Base-by-base conservation (phyloP, 2,797 vertebrate species). In the Spatula clypeata region DNA sequence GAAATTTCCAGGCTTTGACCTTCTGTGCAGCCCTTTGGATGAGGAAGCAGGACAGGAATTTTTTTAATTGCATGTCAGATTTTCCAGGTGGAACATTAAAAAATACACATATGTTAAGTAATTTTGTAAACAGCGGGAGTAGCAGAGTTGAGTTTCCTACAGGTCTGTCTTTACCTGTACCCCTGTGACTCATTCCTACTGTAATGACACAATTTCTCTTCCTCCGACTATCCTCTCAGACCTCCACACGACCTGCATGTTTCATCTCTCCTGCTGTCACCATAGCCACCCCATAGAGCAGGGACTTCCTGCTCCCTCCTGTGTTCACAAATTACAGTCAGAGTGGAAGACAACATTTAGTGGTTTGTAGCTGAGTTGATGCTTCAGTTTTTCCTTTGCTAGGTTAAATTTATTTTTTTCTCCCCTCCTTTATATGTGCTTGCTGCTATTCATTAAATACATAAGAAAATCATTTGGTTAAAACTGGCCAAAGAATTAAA, bases 181-280 rank as follows among this genome's bases (percentile, higher is more conserved):
- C 6, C 20, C 32, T 29, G 10, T 0, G 0, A 61, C 60, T 57
- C 1, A 0, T 86, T 82, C 18, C 31, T 17, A 9, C 26, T 55
- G 32, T 47, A 54, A 42, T 40, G 53, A 65, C 19, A 18, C 51
- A 51, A 47, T 36, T 61, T 51, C n/a, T 77, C 29, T 34, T 60
- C 24, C 17, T 34, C 21, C 10, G 8, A 34, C 23, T 38, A 18
- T 18, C 5, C 11, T 21, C 36, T 45, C n/a, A 36, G 60, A 45
- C 42, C n/a, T 62, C 29, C 32, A 18, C 1, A 1, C 58, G 60
- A 45, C 42, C 34, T 62, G 24, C 26, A 18, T 1, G 1, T 64
- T 73, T 82, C 5, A 1, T 31, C 26, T 8, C 21, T 80, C 34
- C 38, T 34, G 9, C 51, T 79, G 86, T 74, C 69, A 36, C 55